Evolutionary conservation across 2,797 vertebrate species (phyloP).

Genomic region (Odontamblyopus lacepedii): DNA sequence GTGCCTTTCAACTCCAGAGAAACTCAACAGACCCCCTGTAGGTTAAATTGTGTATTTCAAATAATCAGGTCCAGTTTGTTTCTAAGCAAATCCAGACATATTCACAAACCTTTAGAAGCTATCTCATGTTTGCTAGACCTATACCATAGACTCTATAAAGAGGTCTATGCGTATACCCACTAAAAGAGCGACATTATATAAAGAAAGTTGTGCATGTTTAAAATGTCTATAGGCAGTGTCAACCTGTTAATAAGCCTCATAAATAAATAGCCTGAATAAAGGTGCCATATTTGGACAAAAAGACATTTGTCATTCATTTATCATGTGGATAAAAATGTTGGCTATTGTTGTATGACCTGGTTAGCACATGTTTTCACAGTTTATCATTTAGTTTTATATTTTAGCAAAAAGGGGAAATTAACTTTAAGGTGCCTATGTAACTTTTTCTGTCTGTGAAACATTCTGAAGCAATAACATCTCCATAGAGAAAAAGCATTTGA

Average conservation of each 20-base stretch:
- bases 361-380: background rate
- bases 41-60: background rate
- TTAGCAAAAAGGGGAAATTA: too few species aligned
- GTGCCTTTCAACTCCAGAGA: background rate
- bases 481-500: too few species aligned
- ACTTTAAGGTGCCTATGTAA: too few species aligned
- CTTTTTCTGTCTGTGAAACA: too few species aligned
- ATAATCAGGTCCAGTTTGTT: background rate
- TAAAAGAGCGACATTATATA: background rate
- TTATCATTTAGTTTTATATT: background rate
- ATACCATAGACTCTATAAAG: background rate
- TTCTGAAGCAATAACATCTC: too few species aligned
- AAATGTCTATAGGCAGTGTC: constrained; percentile 25
- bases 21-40: background rate
- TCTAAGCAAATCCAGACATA: too few species aligned
- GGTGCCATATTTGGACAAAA: constrained; percentile 68
- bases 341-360: background rate
- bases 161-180: background rate
- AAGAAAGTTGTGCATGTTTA: constrained; percentile 1
- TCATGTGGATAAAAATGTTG: constrained; percentile 18
- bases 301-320: background rate
- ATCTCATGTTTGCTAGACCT: background rate
- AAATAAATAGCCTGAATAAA: constrained; percentile 1
- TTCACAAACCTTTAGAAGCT: background rate
- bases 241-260: constrained; percentile 41